Evolutionary conservation across 2,888 invertebrate genomes (phyloP), one percentile per base, ranked within the genome.

Genomic region (Conomelus anceps): DNA sequence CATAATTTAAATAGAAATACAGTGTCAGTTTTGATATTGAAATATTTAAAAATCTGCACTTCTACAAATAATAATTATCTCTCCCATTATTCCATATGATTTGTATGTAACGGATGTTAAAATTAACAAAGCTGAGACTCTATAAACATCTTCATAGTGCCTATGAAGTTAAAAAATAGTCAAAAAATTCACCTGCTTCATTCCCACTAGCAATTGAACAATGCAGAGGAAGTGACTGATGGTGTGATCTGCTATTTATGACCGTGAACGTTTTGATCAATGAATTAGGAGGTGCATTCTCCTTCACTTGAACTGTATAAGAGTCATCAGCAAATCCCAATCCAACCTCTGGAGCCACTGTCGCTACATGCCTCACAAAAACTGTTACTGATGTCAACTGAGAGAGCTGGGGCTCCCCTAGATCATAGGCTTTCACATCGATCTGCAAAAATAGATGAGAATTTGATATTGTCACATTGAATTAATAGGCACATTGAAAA

Each of bases 261-360:
- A 98, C 95, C 0, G 97, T 96, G 88, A 98, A 93, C 6, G 95
- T 95, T 92, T 97, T 95, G 13, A 98, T 94, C 22, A 96, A 93
- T 1, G 96, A 95, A 22, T 96, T 96, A 86, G 95, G 94, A 0
- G 94, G 94, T 0, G 96, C 95, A 93, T 97, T 96, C 93, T 98
- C 98, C 0, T 96, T 95, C 0, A 98, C 90, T 90, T 97, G 97
- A 0, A 97, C 96, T 88, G 96, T 96, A 93, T 98, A 98, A 0
- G 96, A 95, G 87, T 97, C 97, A 92, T 98, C 98, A 7, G 97
- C 97, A 92, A 98, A 98, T 0, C 98, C 97, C 26, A 98, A 94
- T 0, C 97, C 97, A 7, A 96, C 95, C 94, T 97, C 95, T 6
- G 95, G 95, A 0, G 95, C 95, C 7, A 96, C 96, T 0, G 96